Evolutionary conservation across 2,888 invertebrate genomes (phyloP).

Genomic region (Erynnis tages): DNA sequence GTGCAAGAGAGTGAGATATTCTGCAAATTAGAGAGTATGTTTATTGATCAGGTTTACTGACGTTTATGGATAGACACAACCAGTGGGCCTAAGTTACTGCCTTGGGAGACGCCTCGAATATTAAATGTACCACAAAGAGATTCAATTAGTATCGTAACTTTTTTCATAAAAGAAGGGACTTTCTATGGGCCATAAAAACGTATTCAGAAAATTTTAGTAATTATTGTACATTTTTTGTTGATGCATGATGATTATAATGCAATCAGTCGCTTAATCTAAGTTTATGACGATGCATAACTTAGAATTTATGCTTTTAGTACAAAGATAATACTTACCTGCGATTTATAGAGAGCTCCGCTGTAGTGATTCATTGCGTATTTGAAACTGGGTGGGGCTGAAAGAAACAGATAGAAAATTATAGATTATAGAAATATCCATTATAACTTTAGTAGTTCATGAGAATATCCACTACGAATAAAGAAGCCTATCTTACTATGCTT

Average conservation of each 20-base stretch:
- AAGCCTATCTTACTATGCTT: no score
- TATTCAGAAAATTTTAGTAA: no score
- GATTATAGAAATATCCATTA: background rate
- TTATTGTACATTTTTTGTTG: no score
- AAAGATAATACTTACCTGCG: conserved; percentile 60
- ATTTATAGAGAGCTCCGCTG: conserved; percentile 89
- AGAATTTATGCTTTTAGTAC: background rate
- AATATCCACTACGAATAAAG: no score
- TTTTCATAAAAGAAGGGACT: no score
- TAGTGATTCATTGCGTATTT: conserved; percentile 91
- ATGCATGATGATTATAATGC: no score
- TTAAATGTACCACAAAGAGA: background rate
- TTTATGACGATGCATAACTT: no score
- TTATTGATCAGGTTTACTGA: no score
- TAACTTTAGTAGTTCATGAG: no score
- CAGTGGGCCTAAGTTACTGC: background rate
- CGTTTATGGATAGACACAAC: background rate
- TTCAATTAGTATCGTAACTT: no score
- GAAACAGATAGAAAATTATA: background rate
- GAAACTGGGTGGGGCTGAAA: conserved; percentile 92
- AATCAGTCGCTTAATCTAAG: no score
- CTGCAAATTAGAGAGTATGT: conserved; percentile 47
- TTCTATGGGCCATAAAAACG: no score
- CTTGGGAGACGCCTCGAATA: background rate
- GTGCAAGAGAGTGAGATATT: conserved; percentile 91